Evolutionary conservation across 2,888 invertebrate genomes (phyloP).

Genomic region (Amblyjoppa fuscipennis): DNA sequence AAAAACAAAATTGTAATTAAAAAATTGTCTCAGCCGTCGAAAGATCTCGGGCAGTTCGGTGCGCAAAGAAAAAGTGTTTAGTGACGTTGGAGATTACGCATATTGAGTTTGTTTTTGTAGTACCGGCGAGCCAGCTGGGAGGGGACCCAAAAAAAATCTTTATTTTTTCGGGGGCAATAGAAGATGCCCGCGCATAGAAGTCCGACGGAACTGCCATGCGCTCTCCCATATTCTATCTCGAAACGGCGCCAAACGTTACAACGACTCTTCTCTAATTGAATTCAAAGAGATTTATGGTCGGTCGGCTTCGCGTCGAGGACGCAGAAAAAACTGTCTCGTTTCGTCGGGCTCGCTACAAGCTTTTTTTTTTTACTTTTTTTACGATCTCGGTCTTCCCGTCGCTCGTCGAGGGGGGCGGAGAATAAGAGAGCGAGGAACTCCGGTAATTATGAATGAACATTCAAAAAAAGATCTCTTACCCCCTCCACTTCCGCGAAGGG

Average conservation of each 20-base stretch:
- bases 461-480: conserved; percentile 10
- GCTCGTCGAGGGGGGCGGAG: conserved; percentile 20
- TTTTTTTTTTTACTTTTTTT: conserved; percentile 28
- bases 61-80: conserved; percentile 1
- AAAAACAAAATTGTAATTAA: neutral
- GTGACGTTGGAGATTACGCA: conserved; percentile 35
- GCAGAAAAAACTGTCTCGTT: conserved; percentile 60
- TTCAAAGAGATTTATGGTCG: conserved; percentile 78
- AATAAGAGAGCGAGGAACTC: conserved; percentile 28
- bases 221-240: conserved; percentile 46
- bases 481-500: neutral
- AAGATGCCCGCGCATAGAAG: conserved; percentile 24
- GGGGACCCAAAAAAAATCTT: conserved; percentile 42
- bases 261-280: conserved; percentile 78
- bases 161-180: conserved; percentile 11
- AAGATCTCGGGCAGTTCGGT: neutral
- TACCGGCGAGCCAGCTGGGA: conserved; percentile 42
- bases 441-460: conserved; percentile 62
- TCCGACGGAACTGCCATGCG: conserved; percentile 45
- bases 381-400: conserved; percentile 45
- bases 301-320: conserved; percentile 56
- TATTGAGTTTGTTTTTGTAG: conserved; percentile 73
- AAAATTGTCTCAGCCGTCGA: neutral
- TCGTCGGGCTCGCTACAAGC: conserved; percentile 57
- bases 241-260: conserved; percentile 69